Conservation (phyloP, 2,113 vertebrate species). For the Dissostichus mawsoni region DNA sequence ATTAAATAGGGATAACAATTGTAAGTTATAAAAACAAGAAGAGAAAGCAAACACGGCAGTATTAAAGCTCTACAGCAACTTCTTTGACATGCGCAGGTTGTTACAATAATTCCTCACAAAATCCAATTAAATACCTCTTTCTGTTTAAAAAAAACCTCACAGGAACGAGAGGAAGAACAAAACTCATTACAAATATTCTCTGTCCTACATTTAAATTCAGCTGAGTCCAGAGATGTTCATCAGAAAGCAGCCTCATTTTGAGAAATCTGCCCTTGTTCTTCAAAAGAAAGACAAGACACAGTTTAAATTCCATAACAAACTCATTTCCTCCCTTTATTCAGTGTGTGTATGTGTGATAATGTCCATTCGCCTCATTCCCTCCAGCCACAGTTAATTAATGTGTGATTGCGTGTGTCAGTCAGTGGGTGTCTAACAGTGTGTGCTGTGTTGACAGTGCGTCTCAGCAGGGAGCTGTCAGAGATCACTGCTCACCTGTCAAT, state of each 20-base stretch:
- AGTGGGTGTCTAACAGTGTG: conserved; percentile 27
- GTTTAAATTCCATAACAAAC: conserved; percentile 1
- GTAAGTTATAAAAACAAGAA: too few species aligned
- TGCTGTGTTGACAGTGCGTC: conserved; percentile 37
- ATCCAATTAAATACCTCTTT: conserved; percentile 36
- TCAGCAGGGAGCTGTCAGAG: conserved; percentile 49
- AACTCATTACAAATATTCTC: conserved; percentile 32
- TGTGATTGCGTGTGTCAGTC: conserved; percentile 14
- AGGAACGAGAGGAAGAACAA: conserved; percentile 24
- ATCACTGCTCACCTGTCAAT: conserved; percentile 61
- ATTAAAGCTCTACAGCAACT: too few species aligned
- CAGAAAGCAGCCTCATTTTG: neutral
- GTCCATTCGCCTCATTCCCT: conserved; percentile 9
- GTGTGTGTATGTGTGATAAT: neutral
- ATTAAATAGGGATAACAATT: too few species aligned
- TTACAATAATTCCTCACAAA: conserved; percentile 29
- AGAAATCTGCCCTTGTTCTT: conserved; percentile 20
- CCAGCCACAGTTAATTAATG: conserved; percentile 11
- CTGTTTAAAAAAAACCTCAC: conserved; percentile 20
- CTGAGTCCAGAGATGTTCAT: conserved; percentile 56
- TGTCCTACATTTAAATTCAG: conserved; percentile 35
- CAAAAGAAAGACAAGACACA: conserved; percentile 2
- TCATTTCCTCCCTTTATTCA: conserved; percentile 1
- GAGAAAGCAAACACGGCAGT: too few species aligned
- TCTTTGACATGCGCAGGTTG: conserved; percentile 5